Evolutionary conservation across 2,888 invertebrate genomes (phyloP).

Genomic region (Tiphia femorata): DNA sequence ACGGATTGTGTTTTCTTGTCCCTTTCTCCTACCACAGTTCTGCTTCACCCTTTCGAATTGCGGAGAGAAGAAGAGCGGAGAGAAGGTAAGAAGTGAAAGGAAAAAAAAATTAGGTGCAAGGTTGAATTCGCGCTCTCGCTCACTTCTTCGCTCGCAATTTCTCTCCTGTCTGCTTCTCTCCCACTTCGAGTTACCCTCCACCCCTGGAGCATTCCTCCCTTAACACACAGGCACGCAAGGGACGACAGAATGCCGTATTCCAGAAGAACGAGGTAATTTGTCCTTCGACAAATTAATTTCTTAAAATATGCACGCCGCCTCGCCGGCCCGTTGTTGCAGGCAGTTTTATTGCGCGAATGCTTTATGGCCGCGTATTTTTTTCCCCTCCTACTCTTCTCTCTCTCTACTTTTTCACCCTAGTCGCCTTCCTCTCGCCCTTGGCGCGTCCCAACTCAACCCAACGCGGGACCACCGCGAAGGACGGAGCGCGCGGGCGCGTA

Average conservation of each 20-base stretch:
- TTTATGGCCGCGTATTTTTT: conserved; percentile 44
- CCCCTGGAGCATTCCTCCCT: no score
- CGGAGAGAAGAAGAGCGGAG: conserved; percentile 6
- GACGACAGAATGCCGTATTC: not conserved
- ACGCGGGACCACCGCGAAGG: no score
- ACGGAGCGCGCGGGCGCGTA: no score
- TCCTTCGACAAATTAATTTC: conserved; percentile 57
- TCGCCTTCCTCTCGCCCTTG: not conserved
- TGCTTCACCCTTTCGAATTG: conserved; percentile 23
- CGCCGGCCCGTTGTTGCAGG: conserved; percentile 44
- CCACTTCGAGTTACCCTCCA: conserved; percentile 7
- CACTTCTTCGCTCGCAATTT: not conserved
- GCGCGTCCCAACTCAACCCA: not conserved
- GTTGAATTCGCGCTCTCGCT: conserved; percentile 23
- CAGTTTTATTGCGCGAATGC: conserved; percentile 51
- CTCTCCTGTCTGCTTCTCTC: conserved; percentile 14
- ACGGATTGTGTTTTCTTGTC: not conserved
- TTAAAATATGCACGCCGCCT: conserved; percentile 44
- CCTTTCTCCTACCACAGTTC: not conserved
- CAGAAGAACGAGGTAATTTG: conserved; percentile 46
- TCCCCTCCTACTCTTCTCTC: conserved; percentile 8
- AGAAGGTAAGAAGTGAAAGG: conserved; percentile 7
- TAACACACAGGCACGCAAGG: not conserved
- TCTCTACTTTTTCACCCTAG: conserved; percentile 9
- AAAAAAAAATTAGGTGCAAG: conserved; percentile 20